These are phyloP conservation scores for Cyprinella venusta DNA, from an alignment of 2,797 vertebrate genomes.

Conservation along the genomic window DNA sequence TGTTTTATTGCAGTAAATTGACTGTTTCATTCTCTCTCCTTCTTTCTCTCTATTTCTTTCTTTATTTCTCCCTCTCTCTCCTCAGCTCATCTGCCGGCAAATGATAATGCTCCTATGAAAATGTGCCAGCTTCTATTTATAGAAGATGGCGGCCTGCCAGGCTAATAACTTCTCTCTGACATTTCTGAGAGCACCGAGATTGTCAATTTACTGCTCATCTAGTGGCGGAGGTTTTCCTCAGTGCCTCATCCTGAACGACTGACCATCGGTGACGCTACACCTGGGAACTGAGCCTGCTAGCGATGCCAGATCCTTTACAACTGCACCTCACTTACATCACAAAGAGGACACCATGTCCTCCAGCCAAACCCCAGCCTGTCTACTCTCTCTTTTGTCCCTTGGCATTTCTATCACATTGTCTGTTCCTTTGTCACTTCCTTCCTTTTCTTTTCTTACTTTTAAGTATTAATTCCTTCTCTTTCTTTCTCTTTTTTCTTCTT, in stretches of 20 bases:
- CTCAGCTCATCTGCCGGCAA: conserved; percentile 71
- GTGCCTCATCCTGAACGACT: conserved; percentile 49
- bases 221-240: conserved; percentile 46
- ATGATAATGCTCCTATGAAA: conserved; percentile 72
- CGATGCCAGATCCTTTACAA: conserved; percentile 48
- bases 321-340: conserved; percentile 30
- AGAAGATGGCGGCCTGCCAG: conserved; percentile 64
- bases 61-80: conserved; percentile 48
- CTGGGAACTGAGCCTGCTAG: conserved; percentile 46
- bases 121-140: conserved; percentile 75
- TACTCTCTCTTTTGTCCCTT: conserved; percentile 18
- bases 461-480: neutral
- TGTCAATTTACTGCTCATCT: conserved; percentile 65
- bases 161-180: conserved; percentile 73
- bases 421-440: neutral
- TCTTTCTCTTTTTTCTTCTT: neutral
- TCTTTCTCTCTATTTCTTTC: neutral
- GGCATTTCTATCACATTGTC: neutral
- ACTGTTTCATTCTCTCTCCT: conserved; percentile 63
- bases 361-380: conserved; percentile 22
- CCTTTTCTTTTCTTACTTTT: neutral
- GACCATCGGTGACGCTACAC: conserved; percentile 44
- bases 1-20: conserved; percentile 66
- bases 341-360: conserved; percentile 39
- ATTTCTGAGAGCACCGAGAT: conserved; percentile 67